Conservation (phyloP, 2,113 vertebrate species). For the Heloderma charlesbogerti region DNA sequence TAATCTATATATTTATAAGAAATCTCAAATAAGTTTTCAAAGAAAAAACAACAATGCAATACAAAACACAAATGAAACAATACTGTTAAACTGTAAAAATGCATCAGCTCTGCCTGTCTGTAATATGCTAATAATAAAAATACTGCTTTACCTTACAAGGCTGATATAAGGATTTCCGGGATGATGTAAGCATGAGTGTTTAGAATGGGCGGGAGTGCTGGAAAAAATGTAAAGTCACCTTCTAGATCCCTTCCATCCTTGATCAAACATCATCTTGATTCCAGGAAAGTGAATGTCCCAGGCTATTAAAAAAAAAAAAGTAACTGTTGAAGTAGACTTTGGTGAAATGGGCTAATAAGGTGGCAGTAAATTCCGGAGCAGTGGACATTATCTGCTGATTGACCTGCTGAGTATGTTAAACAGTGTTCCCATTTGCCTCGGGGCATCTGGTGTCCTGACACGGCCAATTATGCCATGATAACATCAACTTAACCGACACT, state of each 20-base stretch:
- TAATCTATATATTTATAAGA: no score
- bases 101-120: no score
- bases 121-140: background rate
- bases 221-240: background rate
- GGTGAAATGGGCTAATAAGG: conserved; percentile 34
- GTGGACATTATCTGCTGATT: conserved; percentile 67
- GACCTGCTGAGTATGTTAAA: conserved; percentile 62
- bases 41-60: no score
- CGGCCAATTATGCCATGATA: conserved; percentile 71
- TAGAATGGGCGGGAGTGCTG: background rate
- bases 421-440: conserved; percentile 65
- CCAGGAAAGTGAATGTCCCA: background rate
- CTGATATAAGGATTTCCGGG: background rate
- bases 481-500: conserved; percentile 66
- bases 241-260: background rate
- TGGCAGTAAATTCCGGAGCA: conserved; percentile 61
- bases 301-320: background rate
- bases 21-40: no score
- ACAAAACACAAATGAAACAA: no score
- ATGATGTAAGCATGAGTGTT: background rate
- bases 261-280: background rate
- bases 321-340: conserved; percentile 42
- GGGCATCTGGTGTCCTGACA: conserved; percentile 65
- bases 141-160: background rate
- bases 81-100: no score